Evolutionary conservation across 1,140 invertebrate genomes (phyloP), one percentile per base, ranked within the genome.

Genomic region (Elymnias hypermnestra): DNA sequence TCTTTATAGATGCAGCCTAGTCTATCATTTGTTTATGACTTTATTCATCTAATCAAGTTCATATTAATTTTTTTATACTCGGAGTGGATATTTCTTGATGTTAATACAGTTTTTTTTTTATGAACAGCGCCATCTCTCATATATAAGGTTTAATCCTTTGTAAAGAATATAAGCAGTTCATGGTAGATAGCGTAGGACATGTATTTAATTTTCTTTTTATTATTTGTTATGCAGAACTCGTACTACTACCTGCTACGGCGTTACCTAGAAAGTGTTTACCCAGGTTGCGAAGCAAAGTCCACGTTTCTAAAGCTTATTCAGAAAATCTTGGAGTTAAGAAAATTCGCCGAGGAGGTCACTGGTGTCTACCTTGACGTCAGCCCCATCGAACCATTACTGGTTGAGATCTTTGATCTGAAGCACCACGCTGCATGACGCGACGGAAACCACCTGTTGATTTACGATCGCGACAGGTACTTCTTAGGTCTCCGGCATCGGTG

Each of bases 341-440:
- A 91, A 69, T 86, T 97, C 19, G 95, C 95, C 49, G 94, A 96
- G 39, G 93, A 94, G 51, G 92, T 97, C 33, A 93, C 97, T 5
- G 91, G 91, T 15, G 94, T 97, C 14, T 96, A 96, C 77, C 86
- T 97, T 15, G 94, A 97, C 75, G 93, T 97, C 1, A 95, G 97
- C 87, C 95, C 96, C 35, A 93, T 98, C 31, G 95, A 97, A 61
- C 97, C 96, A 2, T 84, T 98, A 15, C 87, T 98, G 12, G 93
- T 97, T 62, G 96, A 97, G 89, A 95, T 97, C 76, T 95, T 97
- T 63, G 95, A 97, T 83, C 89, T 97, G 38, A 96, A 97, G 44
- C 76, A 86, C 5, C 82, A 81, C 29, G 57, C 60, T 1, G 66
- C 67, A 44, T 56, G 48, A 51, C 22, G 23, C 2, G 2, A 8